phyloP scores from a whole-genome alignment of 1,140 invertebrate species.

The Ceratoteleas bidentatus region DNA sequence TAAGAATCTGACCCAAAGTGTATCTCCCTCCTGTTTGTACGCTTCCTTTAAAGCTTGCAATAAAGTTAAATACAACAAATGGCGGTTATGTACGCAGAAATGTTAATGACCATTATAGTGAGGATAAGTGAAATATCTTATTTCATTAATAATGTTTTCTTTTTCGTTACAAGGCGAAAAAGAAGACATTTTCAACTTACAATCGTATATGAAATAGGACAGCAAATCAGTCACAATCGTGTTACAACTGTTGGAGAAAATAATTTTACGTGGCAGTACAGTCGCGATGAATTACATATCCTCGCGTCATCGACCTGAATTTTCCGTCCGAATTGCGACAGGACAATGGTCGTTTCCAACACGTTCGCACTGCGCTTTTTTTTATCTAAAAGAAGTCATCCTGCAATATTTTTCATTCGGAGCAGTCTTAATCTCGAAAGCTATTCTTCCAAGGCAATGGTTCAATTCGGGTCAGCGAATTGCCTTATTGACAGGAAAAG shows the following conservation, averaged over 20 bases:
- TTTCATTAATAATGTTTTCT: too few relatives aligned
- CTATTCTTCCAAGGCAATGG: slow-evolving; percentile 75
- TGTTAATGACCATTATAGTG: too few relatives aligned
- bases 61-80: slow-evolving; percentile 52
- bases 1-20: slow-evolving; percentile 75
- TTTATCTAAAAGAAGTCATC: slow-evolving; percentile 23
- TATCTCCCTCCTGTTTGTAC: slow-evolving; percentile 59
- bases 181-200: too few relatives aligned
- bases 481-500: slow-evolving; percentile 79
- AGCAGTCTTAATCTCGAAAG: slow-evolving; percentile 69
- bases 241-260: slow-evolving; percentile 42
- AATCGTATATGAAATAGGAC: not conserved
- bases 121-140: too few relatives aligned
- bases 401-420: slow-evolving; percentile 64
- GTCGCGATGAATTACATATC: slow-evolving; percentile 58
- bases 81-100: too few relatives aligned
- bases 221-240: slow-evolving; percentile 2
- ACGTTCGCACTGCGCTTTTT: slow-evolving; percentile 27
- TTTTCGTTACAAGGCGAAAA: too few relatives aligned
- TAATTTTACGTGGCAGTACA: slow-evolving; percentile 63
- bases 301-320: slow-evolving; percentile 54
- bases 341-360: slow-evolving; percentile 47
- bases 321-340: slow-evolving; percentile 46
- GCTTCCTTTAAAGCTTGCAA: slow-evolving; percentile 29
- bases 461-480: slow-evolving; percentile 79